Conservation (phyloP, 2,797 vertebrate species). For the Molossus molossus region DNA sequence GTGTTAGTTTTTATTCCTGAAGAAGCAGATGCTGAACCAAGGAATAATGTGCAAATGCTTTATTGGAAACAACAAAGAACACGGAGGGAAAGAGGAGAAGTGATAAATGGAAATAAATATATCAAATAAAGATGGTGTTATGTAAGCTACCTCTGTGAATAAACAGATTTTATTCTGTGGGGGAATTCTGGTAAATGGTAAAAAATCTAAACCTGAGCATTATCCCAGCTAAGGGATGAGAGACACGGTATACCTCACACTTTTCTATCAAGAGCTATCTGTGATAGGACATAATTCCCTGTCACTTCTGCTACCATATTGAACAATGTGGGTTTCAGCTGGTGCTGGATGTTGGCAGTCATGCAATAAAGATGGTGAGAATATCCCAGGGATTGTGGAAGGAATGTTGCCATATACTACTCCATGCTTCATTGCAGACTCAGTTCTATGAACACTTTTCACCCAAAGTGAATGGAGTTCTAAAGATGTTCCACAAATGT, state of each 20-base stretch:
- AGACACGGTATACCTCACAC: background rate
- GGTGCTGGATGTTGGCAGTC: background rate
- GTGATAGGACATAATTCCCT: background rate
- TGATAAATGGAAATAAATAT: background rate
- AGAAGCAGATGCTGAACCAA: background rate
- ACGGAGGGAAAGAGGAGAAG: background rate
- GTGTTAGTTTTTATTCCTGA: background rate
- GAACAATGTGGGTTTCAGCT: background rate
- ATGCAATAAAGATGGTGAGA: background rate
- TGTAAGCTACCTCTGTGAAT: background rate
- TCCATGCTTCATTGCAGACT: background rate
- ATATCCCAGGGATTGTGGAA: background rate
- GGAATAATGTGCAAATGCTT: background rate
- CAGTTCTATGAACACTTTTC: background rate
- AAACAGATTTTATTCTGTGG: background rate
- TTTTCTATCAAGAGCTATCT: background rate
- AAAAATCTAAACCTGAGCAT: background rate
- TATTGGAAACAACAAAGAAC: background rate
- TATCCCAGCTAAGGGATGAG: background rate
- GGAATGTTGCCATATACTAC: background rate
- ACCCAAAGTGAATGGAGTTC: background rate
- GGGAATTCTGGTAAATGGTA: background rate
- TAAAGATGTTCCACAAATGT: background rate
- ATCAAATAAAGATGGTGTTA: background rate
- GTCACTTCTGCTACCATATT: background rate